A percentile compares a stretch with the other conserved stretches of the same genome.
phyloP scores from a whole-genome alignment of 2,888 invertebrate genomes.

The Ditylenchus weischeri region DNA sequence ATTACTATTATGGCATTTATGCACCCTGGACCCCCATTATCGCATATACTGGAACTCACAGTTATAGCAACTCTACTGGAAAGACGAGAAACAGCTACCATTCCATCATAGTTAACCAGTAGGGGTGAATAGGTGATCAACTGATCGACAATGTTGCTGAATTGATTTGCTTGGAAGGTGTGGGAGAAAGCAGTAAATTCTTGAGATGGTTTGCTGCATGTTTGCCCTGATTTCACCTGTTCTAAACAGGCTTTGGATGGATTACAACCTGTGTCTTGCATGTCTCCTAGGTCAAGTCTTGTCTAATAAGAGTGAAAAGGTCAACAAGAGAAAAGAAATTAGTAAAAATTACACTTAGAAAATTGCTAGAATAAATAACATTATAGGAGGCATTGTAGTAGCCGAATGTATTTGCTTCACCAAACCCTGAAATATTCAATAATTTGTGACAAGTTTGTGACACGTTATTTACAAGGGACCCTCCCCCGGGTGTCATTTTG shows the following conservation, averaged over 20 bases:
- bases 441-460: no score
- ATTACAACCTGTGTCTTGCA: background rate
- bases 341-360: background rate
- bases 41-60: background rate
- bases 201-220: background rate
- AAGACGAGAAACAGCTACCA: background rate
- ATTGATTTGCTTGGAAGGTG: background rate
- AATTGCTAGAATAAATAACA: background rate
- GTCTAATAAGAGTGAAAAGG: background rate
- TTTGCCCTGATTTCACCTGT: background rate
- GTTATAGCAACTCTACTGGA: conserved; percentile 6
- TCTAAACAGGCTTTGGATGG: background rate
- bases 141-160: background rate
- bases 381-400: background rate
- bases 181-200: conserved; percentile 3
- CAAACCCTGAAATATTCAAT: background rate
- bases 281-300: background rate
- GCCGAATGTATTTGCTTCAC: background rate
- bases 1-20: no score
- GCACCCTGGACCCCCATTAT: no score
- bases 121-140: background rate
- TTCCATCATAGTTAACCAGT: conserved; percentile 1
- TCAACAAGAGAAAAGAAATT: background rate
- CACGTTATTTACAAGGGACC: no score
- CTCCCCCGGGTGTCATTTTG: no score